phyloP scores from a whole-genome alignment of 2,113 vertebrate species.

The Dipodomys stephensi region DNA sequence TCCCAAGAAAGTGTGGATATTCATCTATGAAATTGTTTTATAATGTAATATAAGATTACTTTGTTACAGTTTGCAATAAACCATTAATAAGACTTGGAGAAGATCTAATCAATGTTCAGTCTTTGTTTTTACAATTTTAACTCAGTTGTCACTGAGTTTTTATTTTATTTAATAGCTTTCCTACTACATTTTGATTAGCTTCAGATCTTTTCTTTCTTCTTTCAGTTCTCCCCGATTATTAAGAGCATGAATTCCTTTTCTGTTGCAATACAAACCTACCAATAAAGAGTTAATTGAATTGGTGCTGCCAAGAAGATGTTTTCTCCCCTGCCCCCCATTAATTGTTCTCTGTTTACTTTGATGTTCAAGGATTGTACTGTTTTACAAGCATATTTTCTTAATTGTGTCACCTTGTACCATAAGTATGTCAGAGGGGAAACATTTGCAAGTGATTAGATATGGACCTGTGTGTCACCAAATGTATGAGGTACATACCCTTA shows the following conservation, averaged over 20 bases:
- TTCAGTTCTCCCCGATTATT: constrained; percentile 47
- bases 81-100: constrained; percentile 38
- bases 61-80: constrained; percentile 3
- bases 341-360: constrained; percentile 93
- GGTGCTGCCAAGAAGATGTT: constrained; percentile 83
- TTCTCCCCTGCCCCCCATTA: constrained; percentile 83
- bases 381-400: constrained; percentile 93
- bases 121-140: constrained; percentile 54
- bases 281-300: constrained; percentile 88
- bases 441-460: constrained; percentile 92
- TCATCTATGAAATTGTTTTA: constrained; percentile 56
- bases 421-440: constrained; percentile 91
- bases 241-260: constrained; percentile 57
- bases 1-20: constrained; percentile 6
- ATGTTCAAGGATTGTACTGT: constrained; percentile 91
- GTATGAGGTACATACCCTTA: constrained; percentile 93
- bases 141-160: background rate
- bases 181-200: background rate
- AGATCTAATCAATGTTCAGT: constrained; percentile 53
- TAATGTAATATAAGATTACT: constrained; percentile 19
- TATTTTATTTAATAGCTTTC: constrained; percentile 60
- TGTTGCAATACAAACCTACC: constrained; percentile 75
- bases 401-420: constrained; percentile 91
- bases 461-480: constrained; percentile 90
- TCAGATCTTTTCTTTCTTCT: background rate